Conservation (phyloP, 2,888 invertebrate species). For the Drosophila bunnanda region DNA sequence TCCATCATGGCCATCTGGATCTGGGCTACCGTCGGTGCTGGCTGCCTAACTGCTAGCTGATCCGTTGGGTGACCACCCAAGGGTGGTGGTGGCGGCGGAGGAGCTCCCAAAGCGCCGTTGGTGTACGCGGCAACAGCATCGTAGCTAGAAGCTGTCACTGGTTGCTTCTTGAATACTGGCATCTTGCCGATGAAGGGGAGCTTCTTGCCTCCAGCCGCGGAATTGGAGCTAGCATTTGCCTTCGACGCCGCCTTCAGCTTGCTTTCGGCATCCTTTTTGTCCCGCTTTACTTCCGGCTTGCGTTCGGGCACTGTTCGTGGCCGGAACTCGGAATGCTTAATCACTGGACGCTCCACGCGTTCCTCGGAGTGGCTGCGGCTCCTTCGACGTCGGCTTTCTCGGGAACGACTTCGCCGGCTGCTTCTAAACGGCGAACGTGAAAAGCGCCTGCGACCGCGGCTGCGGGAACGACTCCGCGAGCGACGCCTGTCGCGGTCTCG, state of each 20-base stretch:
- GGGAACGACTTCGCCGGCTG: slow-evolving; percentile 65
- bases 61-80: slow-evolving; percentile 28
- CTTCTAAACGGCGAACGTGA: slow-evolving; percentile 68
- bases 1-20: slow-evolving; percentile 83
- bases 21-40: slow-evolving; percentile 79
- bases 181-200: slow-evolving; percentile 94
- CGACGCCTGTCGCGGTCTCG: slow-evolving; percentile 60
- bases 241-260: slow-evolving; percentile 64
- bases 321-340: slow-evolving; percentile 84
- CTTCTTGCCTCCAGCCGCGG: slow-evolving; percentile 86
- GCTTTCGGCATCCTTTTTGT: slow-evolving; percentile 63
- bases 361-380: slow-evolving; percentile 62
- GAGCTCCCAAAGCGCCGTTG: slow-evolving; percentile 53
- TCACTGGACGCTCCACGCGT: slow-evolving; percentile 82
- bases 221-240: slow-evolving; percentile 28
- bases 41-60: slow-evolving; percentile 28
- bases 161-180: slow-evolving; percentile 89
- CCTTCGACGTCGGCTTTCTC: slow-evolving; percentile 55
- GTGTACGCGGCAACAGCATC: slow-evolving; percentile 41
- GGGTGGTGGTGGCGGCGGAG: slow-evolving; percentile 57
- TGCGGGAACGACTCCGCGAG: slow-evolving; percentile 64
- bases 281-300: slow-evolving; percentile 59
- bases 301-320: slow-evolving; percentile 81
- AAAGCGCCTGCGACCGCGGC: slow-evolving; percentile 70
- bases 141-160: slow-evolving; percentile 51